Evolutionary conservation across 2,797 vertebrate species (phyloP).

Genomic region (Neomorphus geoffroyi): DNA sequence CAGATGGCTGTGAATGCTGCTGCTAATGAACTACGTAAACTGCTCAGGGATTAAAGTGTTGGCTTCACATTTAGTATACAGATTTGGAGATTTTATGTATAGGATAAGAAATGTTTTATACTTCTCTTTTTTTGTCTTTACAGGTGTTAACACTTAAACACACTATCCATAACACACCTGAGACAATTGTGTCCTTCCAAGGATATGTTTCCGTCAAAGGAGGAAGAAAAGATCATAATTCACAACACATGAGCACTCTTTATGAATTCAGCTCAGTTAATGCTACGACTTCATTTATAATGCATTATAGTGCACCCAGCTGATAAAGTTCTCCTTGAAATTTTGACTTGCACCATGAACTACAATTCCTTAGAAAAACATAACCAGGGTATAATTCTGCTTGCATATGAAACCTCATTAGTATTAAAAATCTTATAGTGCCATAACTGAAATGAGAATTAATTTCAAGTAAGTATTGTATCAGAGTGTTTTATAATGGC

Average conservation of each 20-base stretch:
- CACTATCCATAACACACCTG: not conserved
- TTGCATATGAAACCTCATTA: not conserved
- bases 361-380: not conserved
- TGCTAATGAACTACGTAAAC: constrained; percentile 57
- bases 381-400: not conserved
- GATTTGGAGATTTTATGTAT: not conserved
- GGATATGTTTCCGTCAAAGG: not conserved
- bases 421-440: not conserved
- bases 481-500: not conserved
- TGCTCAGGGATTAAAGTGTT: constrained; percentile 49
- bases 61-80: not conserved
- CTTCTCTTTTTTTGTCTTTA: not conserved
- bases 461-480: not conserved
- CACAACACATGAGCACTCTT: not conserved
- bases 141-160: not conserved
- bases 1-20: constrained; percentile 50
- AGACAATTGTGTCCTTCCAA: not conserved
- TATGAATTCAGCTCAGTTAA: not conserved
- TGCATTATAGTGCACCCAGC: not conserved
- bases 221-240: not conserved
- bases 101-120: not conserved
- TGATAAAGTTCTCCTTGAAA: constrained; percentile 6
- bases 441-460: not conserved
- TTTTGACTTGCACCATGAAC: not conserved
- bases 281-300: not conserved